Base-by-base conservation (phyloP, 2,888 invertebrate species). In the Linyphia triangularis region DNA sequence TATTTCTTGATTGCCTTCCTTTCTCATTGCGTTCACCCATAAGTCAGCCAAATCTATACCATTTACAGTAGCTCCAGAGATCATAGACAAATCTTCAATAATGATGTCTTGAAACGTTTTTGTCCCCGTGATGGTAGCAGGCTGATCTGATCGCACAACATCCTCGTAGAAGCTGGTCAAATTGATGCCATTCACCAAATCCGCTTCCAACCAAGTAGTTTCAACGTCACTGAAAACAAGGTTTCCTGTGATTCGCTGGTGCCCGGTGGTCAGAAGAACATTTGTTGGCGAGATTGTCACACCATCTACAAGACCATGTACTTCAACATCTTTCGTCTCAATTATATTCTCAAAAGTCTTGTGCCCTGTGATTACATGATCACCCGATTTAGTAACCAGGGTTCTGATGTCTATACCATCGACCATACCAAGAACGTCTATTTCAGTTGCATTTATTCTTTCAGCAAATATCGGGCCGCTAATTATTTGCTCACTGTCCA, bases 11-110 rank as follows among this genome's bases (percentile, higher is more conserved):
- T 67, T n/a, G 1, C 73, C 90, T 63, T 88, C 78, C 16, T 40
- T 65, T 89, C 90, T 90, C 61, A 90, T 24, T 1, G 83, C 57
- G 40, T 90, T 84, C 0, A 67, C 43, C 89, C 90, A 90, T 37
- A 90, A 61, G 37, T 90, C 88, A 0, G 16, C 73, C 19, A 90
- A 1, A 77, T 90, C 88, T 0, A 90, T 37, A 3, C 81, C 85
- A 63, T 89, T 83, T 10, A 90, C 79, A 7, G 81, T 81, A 7
- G 88, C 63, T 1, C 86, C 81, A 37, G 57, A 30, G 7, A 10
- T 61, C 83, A 90, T 72, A 6, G 22, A 19, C 19, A 89, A 61
- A 13, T 85, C 82, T 9, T 75, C 57, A 16, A 85, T 43, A 10
- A 57, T 16, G 0, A 90, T 19, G 26, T 85, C 63, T 1, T 85